Evolutionary conservation across 2,113 vertebrate species (phyloP).

Genomic region (Natator depressus): DNA sequence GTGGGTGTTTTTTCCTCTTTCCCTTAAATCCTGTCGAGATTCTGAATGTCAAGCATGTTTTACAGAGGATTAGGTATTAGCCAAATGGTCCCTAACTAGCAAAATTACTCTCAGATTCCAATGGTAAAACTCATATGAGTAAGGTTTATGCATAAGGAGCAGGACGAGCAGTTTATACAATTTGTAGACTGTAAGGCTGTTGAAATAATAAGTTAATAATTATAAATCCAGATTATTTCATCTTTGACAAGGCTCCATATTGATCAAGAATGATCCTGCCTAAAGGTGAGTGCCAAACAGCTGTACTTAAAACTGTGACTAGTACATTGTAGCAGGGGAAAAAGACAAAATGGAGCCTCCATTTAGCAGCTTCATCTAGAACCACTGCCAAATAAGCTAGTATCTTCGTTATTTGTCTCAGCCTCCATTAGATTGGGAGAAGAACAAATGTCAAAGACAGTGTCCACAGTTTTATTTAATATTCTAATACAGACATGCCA

Average conservation of each 20-base stretch:
- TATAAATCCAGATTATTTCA: neutral
- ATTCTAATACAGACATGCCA: neutral
- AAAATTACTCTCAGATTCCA: neutral
- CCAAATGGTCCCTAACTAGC: neutral
- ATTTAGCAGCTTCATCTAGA: neutral
- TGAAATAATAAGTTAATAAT: neutral
- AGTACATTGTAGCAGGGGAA: neutral
- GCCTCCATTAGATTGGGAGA: neutral
- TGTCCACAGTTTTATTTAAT: neutral
- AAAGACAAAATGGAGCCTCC: neutral
- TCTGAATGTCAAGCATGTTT: neutral
- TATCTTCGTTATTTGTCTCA: neutral
- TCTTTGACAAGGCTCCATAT: neutral
- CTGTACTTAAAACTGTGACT: neutral
- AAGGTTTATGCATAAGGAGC: neutral
- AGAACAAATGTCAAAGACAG: neutral
- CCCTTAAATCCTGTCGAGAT: neutral
- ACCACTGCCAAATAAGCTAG: neutral
- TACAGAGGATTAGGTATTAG: neutral
- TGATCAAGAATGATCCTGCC: neutral
- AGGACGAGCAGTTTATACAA: neutral
- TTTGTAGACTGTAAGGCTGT: neutral
- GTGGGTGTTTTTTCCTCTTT: neutral
- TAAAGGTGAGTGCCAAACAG: neutral
- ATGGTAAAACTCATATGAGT: too few species aligned